Percentiles rank a stretch among this genome's conserved stretches.
Conservation (phyloP, 2,797 vertebrate genomes). For the Cyprinodon diabolis region DNA sequence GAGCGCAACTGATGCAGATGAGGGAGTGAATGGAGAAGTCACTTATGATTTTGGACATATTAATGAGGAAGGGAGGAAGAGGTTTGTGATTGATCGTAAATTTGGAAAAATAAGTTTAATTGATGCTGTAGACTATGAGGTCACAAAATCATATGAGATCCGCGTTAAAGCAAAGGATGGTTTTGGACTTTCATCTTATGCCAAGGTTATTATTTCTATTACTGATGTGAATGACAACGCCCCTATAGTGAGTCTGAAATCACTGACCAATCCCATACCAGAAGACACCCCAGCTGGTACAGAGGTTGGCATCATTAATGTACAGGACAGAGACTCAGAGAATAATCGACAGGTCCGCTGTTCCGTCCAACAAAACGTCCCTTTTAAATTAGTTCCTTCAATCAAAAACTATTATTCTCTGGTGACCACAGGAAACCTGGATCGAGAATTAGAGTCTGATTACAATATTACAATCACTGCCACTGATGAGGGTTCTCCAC, state of each 20-base stretch:
- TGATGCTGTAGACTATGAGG: constrained; percentile 51
- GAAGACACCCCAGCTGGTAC: constrained; percentile 16
- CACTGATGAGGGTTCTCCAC: too few relatives aligned
- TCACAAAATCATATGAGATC: constrained; percentile 35
- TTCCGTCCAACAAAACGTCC: constrained; percentile 59
- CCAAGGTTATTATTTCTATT: constrained; percentile 58
- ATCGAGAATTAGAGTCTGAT: constrained; percentile 55
- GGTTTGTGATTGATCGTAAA: constrained; percentile 37
- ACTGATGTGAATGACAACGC: constrained; percentile 78
- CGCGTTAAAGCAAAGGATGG: constrained; percentile 53
- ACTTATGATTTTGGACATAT: constrained; percentile 63
- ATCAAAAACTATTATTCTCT: constrained; percentile 78
- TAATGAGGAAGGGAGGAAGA: not conserved
- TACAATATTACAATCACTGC: constrained; percentile 71
- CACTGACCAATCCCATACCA: constrained; percentile 39
- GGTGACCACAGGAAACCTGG: constrained; percentile 48
- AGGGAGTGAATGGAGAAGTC: constrained; percentile 73
- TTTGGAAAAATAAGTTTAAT: constrained; percentile 38
- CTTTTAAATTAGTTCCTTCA: constrained; percentile 74
- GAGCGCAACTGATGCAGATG: constrained; percentile 71
- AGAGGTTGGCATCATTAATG: too few relatives aligned
- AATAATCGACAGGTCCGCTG: not conserved
- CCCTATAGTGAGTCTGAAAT: constrained; percentile 53
- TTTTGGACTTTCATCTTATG: constrained; percentile 30
- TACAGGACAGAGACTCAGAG: not conserved